A percentile compares a stretch with the other conserved stretches of the same genome.
Conservation (phyloP, 2,888 invertebrate genomes). For the Andrena fulva region DNA sequence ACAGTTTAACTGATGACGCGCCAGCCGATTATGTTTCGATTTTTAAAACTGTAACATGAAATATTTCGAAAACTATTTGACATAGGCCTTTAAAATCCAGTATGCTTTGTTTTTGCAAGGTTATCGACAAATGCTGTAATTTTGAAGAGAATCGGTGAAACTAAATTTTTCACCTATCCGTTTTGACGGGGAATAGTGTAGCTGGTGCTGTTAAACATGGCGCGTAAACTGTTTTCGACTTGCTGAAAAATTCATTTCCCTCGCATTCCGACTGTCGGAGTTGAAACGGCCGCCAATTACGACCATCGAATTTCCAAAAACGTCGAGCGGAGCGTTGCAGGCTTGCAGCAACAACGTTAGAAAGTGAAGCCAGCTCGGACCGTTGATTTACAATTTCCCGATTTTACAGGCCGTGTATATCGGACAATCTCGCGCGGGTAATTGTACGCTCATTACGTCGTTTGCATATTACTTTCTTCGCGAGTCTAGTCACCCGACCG, state of each 20-base stretch:
- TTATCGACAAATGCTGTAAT: no score
- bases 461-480: slow-evolving; percentile 52
- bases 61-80: background rate
- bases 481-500: background rate
- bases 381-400: slow-evolving; percentile 57
- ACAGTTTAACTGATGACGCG: no score
- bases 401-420: slow-evolving; percentile 47
- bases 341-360: slow-evolving; percentile 37
- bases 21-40: no score
- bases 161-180: no score
- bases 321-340: slow-evolving; percentile 1
- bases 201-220: background rate
- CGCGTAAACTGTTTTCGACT: background rate
- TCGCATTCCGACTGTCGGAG: background rate
- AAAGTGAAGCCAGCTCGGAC: slow-evolving; percentile 31
- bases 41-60: no score
- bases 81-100: slow-evolving; percentile 11
- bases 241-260: background rate
- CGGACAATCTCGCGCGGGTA: slow-evolving; percentile 46
- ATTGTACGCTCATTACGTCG: slow-evolving; percentile 52
- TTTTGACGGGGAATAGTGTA: no score
- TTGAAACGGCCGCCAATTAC: slow-evolving; percentile 17
- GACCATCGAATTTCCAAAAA: slow-evolving; percentile 44
- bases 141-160: no score
- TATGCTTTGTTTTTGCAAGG: no score